Base-by-base conservation (phyloP, 2,797 vertebrate genomes). In the Steatocranus sp. region DNA sequence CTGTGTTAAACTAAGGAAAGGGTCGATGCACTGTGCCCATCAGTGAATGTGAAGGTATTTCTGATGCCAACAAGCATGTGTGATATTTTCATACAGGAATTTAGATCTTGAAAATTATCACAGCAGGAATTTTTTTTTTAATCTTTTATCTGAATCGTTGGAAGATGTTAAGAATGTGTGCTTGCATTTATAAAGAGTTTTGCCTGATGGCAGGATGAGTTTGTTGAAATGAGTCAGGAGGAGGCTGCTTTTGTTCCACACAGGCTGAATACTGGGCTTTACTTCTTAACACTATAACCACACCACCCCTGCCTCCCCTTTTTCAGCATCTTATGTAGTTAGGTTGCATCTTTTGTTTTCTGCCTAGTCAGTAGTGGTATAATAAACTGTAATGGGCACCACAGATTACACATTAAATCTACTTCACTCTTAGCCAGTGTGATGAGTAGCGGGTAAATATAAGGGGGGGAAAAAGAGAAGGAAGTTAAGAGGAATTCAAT, bases 341-440 rank as follows among this genome's bases (percentile, higher is more conserved):
- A 61, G 46, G 76, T 4, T 14, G 14, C 14, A 43, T 23, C 20
- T 7, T 76, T 80, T 80, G 18, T 75, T 77, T 78, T 68, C 63
- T 76, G 12, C 36, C 9, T 66, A 7, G 68, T 66, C 53, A 75
- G 58, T 78, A 30, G 30, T 74, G 54, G 9, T 56, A 51, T 11
- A 66, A 30, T 10, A 43, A 34, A 12, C 66, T 23, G 46, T 50
- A 68, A 48, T 54, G 38, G 75, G 48, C 20, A 79, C 34, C 78
- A 46, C 83, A 92, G 82, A 87, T 90, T 83, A 81, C 43, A 23
- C 9, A 58, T 87, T 54, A 51, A 83, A 78, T 80, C 18, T 56
- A 53, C 46, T 36, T 84, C 5, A 8, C 30, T 58, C 27, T 86
- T 41, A 82, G 23, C n/a, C 18, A 54, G 17, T 18, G n/a, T 54